Evolutionary conservation across 2,113 vertebrate genomes (phyloP), one percentile per base, ranked within the genome.

Genomic region (Ramphastos sulfuratus): DNA sequence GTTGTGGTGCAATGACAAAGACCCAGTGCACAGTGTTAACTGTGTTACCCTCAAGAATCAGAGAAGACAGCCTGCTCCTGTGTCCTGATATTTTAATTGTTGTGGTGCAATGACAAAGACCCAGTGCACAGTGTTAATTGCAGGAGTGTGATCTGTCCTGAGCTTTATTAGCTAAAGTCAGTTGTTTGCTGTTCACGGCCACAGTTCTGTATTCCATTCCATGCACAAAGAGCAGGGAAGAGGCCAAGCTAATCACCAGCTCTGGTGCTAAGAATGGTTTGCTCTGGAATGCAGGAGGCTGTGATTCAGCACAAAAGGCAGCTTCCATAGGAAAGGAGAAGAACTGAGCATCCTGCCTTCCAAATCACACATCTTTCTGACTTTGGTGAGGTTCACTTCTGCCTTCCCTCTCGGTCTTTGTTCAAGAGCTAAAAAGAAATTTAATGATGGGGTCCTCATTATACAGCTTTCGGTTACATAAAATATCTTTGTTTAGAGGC

Each of bases 401-500:
- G 39, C 82, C 37, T 92, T 80, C 35, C 81, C 60, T 90, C 94
- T 95, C 94, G 78, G 88, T 83, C 96, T 97, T 95, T 95, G 94
- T 94, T 95, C 21, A 18, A 66, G 79, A 78, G 95, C 13, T 33
- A 33, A 60, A 64, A 94, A 94, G 24, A 87, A 80, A 96, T 90
- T 93, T 97, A 93, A 94, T 95, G 92, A 90, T 92, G 94, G 75
- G 87, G 76, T 95, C 95, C 95, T 96, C 74, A 94, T 96, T 92
- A 96, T 89, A 85, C 83, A 96, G 76, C 67, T 94, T 97, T 97
- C 83, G 90, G 97, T 97, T 98, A 91, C 96, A 97, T 96, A 97
- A 97, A 98, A 97, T 97, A 97, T 97, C 97, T 98, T 98, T 98
- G 97, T 98, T 98, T 98, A 97, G 97, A 96, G 96, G 95, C 92